Evolutionary conservation across 2,888 invertebrate species (phyloP).

Genomic region (Ichneumoninae sp.): DNA sequence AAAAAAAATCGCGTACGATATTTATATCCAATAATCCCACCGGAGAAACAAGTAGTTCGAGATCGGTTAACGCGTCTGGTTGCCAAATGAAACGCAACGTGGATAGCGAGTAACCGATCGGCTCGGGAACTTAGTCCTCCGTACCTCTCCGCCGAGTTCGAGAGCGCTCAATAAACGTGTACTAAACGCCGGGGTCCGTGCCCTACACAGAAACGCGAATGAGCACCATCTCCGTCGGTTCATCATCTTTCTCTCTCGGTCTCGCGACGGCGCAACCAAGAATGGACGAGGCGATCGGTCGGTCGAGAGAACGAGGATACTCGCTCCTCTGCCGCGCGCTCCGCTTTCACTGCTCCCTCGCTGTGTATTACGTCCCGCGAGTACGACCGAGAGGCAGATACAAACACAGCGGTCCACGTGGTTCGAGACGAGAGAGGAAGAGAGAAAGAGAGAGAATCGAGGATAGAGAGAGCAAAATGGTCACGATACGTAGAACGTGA

Average conservation of each 20-base stretch:
- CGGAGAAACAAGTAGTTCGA: neutral
- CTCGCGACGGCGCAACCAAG: neutral
- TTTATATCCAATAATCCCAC: neutral
- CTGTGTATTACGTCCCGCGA: slow-evolving; percentile 9
- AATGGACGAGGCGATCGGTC: slow-evolving; percentile 15
- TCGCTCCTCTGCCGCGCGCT: neutral
- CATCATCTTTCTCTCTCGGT: neutral
- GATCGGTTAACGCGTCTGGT: neutral
- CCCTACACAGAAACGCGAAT: slow-evolving; percentile 38
- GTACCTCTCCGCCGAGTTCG: neutral
- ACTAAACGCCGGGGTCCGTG: slow-evolving; percentile 22
- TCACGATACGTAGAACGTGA: slow-evolving; percentile 57
- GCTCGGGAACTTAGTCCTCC: slow-evolving; percentile 2
- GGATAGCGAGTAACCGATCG: neutral
- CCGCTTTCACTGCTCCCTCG: neutral
- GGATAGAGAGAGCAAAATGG: slow-evolving; percentile 53
- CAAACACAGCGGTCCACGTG: slow-evolving; percentile 55
- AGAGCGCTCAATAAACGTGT: slow-evolving; percentile 23
- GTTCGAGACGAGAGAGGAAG: slow-evolving; percentile 45
- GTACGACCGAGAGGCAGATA: slow-evolving; percentile 49
- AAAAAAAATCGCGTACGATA: neutral
- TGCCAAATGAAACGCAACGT: slow-evolving; percentile 9
- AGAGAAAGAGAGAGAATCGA: slow-evolving; percentile 51
- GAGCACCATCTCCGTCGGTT: neutral
- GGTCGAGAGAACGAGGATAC: neutral